Base-by-base conservation (phyloP, 2,797 vertebrate genomes). In the Phoeniculus purpureus region DNA sequence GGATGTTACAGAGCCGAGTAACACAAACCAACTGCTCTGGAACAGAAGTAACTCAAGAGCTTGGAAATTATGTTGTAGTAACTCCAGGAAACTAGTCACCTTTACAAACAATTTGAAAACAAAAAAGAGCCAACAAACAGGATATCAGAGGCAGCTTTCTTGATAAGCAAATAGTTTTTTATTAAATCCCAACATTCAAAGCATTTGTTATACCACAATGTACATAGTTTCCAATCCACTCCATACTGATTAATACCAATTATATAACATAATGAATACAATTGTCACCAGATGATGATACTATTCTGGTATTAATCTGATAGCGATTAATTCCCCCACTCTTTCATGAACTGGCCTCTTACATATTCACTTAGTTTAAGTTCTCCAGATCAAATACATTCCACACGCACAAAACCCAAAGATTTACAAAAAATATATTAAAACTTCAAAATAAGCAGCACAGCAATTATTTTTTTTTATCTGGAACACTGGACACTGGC, bases 131-230 rank as follows among this genome's bases (percentile, higher is more conserved):
- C 84, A 31, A 25, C 50, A 37, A 37, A 37, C 37, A 37, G 37
- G 37, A 37, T 37, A 37, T 37, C 37, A 89, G 22, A 95, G 67
- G 29, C 67, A 60, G 66, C 43, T 81, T 82, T 51, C 43, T 92
- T 92, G 85, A 75, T 61, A 91, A 29, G 80, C 19, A 5, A 94
- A 92, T 82, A n/a, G 87, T 85, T 32, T 85, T 96, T 96, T 95
- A 95, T 96, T 96, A 71, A 87, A 92, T 83, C 34, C 31, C 81
- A 94, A 85, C 72, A 92, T 67, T 91, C 52, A 83, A 87, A 86
- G 77, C 73, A 94, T 85, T 88, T 64, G 8, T 81, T 66, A 76
- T 50, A 79, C 10, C 67, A 85, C 70, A 82, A 40, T 81, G 82
- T 54, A 93, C 54, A 65, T 32, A 29, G 66, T 66, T 88, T 85